Percentiles rank a stretch among this genome's conserved stretches.
These are phyloP conservation scores for Girardia tigrina DNA, from an alignment of 2,888 invertebrate genomes.

Conservation along the genomic window DNA sequence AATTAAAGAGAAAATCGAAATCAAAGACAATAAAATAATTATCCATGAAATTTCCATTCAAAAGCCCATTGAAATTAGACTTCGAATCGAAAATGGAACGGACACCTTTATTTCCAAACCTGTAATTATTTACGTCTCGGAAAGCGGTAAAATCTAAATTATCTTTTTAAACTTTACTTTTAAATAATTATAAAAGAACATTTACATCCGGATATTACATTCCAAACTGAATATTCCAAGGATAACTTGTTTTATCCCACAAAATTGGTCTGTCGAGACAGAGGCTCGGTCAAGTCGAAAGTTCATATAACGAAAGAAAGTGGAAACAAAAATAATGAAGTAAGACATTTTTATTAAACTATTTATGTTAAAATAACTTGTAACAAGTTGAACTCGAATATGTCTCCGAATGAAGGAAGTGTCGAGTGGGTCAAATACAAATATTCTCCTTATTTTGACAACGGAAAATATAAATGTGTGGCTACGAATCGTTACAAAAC, in stretches of 20 bases:
- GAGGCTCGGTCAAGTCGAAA: not conserved
- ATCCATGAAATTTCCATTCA: not conserved
- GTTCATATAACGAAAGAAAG: not conserved
- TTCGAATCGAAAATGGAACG: not conserved
- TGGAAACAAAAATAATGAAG: not conserved
- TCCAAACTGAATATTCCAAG: not conserved
- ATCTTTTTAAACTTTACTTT: not conserved
- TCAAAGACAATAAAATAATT: not conserved
- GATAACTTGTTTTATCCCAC: not conserved
- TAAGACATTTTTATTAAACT: not conserved
- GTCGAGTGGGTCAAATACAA: not conserved
- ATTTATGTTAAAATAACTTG: not conserved
- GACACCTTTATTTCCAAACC: not conserved
- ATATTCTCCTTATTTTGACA: not conserved
- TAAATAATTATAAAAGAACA: not conserved
- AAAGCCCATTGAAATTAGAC: not conserved
- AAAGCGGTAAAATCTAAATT: not conserved
- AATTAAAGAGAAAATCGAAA: not conserved
- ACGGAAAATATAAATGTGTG: not conserved
- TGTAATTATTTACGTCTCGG: not conserved
- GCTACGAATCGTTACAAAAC: not conserved
- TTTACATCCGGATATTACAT: not conserved
- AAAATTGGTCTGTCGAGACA: not conserved
- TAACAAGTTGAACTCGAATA: not conserved
- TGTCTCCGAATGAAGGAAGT: not conserved